These are phyloP conservation scores for Xiphydria camelus DNA, from an alignment of 2,888 invertebrate species.

Conservation along the genomic window DNA sequence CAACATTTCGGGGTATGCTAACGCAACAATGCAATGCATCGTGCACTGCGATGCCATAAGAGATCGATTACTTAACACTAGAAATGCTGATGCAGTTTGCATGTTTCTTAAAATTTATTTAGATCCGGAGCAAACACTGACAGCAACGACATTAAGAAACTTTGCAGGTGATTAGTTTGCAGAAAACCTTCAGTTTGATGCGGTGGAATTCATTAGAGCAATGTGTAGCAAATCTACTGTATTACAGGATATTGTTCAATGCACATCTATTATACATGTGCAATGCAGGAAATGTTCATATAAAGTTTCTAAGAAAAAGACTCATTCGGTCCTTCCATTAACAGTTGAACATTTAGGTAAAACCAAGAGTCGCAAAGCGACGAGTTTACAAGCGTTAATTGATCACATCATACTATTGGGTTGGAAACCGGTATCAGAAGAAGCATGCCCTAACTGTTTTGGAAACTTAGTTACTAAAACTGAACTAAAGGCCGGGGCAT, in stretches of 20 bases:
- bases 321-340: too few relatives aligned
- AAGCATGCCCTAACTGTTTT: not conserved
- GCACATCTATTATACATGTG: too few relatives aligned
- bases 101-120: not conserved
- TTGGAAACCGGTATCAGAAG: too few relatives aligned
- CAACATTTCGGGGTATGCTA: slow-evolving; percentile 17
- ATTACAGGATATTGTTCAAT: too few relatives aligned
- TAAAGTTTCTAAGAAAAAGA: not conserved
- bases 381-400: slow-evolving; percentile 5
- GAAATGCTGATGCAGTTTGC: not conserved
- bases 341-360: too few relatives aligned
- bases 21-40: slow-evolving; percentile 17
- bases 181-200: slow-evolving; percentile 11
- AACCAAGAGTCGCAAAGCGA: not conserved
- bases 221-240: slow-evolving; percentile 3
- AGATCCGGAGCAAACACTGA: not conserved
- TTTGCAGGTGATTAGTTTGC: slow-evolving; percentile 11
- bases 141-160: slow-evolving; percentile 3
- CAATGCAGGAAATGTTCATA: not conserved
- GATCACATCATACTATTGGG: too few relatives aligned
- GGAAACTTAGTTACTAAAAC: too few relatives aligned
- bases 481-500: not conserved
- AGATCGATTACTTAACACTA: not conserved
- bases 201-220: slow-evolving; percentile 12
- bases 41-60: slow-evolving; percentile 10